Base-by-base conservation (phyloP, 2,888 invertebrate genomes). In the Gonocerus acuteangulatus region DNA sequence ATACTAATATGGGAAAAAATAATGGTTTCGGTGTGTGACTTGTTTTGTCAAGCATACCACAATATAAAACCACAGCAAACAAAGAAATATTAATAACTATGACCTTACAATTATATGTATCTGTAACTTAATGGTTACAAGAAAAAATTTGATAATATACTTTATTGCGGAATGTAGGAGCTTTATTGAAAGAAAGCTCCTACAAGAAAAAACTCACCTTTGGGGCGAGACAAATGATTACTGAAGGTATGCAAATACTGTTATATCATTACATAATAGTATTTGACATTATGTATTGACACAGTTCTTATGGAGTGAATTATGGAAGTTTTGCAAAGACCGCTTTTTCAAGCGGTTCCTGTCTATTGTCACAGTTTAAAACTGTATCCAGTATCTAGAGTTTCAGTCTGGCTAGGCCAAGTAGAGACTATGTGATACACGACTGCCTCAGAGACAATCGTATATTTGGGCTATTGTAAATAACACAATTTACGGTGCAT, bases 401-500 rank as follows among this genome's bases (percentile, higher is more conserved):
- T 47, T 52, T 61, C 52, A 45, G 51, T 59, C 62, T 65, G 61
- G 48, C 59, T 60, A 58, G 44, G 62, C 49, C 32, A 58, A 19
- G 45, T 57, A 52, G 61, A 59, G 57, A 56, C 39, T 34, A 34
- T 18, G 32, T 21, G 57, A 57, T 57, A 57, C 57, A 57, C 45
- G 47, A 23, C 22, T 21, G 39, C 45, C 27, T 48, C 57, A 4
- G 36, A 54, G 62, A 39, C 44, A 42, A 21, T 36, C 62, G 58
- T 62, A 62, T 65, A 66, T 67, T 65, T 65, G 65, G 67, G 66
- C 67, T 67, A 67, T 67, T 67, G 67, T 64, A 64, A 63, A 61
- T 60, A 61, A 65, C 54, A 54, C 63, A 65, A 65, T 62, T 62
- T 66, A 60, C 48, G 51, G 60, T 65, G 65, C 64, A 66, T 64